phyloP scores from a whole-genome alignment of 2,113 vertebrate species.

The Pithys albifrons region DNA sequence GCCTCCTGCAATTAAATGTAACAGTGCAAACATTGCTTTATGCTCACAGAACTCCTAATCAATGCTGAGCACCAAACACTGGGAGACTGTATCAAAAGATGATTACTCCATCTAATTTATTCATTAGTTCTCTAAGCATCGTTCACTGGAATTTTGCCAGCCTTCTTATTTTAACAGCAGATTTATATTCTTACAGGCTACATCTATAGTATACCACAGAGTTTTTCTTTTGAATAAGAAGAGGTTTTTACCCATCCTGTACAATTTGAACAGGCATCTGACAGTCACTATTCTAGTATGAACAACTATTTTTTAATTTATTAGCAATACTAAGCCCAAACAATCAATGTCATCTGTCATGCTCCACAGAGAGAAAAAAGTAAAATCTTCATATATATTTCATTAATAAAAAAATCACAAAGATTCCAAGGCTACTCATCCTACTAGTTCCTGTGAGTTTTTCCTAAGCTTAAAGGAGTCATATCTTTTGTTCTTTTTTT shows the following conservation, averaged over 20 bases:
- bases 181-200: not conserved
- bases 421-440: not conserved
- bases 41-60: not conserved
- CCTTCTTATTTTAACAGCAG: not conserved
- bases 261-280: not conserved
- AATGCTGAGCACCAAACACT: not conserved
- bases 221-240: not conserved
- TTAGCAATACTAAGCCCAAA: not conserved
- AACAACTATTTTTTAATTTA: not conserved
- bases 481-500: not conserved
- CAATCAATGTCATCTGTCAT: not conserved
- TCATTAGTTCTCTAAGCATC: not conserved
- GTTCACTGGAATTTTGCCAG: not conserved
- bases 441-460: not conserved
- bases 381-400: not conserved
- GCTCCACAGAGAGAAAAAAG: not conserved
- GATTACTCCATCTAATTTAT: not conserved
- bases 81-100: not conserved
- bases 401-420: not conserved
- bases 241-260: not conserved
- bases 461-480: not conserved
- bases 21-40: not conserved
- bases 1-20: not conserved
- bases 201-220: not conserved
- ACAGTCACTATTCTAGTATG: not conserved